Conservation (phyloP, 2,113 vertebrate genomes). For the Rana temporaria region DNA sequence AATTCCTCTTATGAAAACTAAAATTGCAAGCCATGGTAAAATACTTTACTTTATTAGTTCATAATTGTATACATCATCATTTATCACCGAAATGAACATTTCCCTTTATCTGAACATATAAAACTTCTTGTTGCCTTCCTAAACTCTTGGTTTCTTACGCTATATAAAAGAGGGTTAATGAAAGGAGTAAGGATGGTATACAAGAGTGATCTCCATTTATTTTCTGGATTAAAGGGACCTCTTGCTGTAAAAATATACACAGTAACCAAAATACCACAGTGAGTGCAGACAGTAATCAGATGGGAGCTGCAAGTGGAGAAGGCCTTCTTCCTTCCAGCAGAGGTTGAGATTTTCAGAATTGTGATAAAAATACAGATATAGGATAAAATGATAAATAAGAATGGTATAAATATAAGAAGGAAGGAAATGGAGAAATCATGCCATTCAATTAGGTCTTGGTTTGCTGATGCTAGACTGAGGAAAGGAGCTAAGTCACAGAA, state of each 20-base stretch:
- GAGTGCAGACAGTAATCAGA: slow-evolving; percentile 32
- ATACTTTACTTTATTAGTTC: too few relatives aligned
- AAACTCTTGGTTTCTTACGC: slow-evolving; percentile 34
- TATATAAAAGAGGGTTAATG: slow-evolving; percentile 28
- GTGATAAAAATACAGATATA: slow-evolving; percentile 17
- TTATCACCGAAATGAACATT: too few relatives aligned
- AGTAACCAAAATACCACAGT: slow-evolving; percentile 13
- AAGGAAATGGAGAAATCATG: slow-evolving; percentile 30
- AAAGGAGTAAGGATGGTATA: slow-evolving; percentile 27
- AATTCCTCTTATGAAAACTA: too few relatives aligned
- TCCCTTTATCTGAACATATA: too few relatives aligned
- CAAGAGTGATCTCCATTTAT: slow-evolving; percentile 39
- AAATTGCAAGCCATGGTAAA: too few relatives aligned
- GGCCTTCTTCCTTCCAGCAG: slow-evolving; percentile 9
- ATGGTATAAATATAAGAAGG: slow-evolving; percentile 28
- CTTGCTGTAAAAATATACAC: slow-evolving; percentile 32
- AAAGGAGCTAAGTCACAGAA: slow-evolving; percentile 67
- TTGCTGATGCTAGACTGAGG: slow-evolving; percentile 61
- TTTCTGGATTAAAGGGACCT: not conserved
- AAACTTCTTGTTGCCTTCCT: not conserved
- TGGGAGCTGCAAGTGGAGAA: slow-evolving; percentile 49
- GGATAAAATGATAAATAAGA: slow-evolving; percentile 21
- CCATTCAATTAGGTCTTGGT: slow-evolving; percentile 32
- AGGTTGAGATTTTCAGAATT: not conserved
- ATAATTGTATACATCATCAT: too few relatives aligned